Evolutionary conservation across 2,113 vertebrate species (phyloP).

Genomic region (Struthio camelus): DNA sequence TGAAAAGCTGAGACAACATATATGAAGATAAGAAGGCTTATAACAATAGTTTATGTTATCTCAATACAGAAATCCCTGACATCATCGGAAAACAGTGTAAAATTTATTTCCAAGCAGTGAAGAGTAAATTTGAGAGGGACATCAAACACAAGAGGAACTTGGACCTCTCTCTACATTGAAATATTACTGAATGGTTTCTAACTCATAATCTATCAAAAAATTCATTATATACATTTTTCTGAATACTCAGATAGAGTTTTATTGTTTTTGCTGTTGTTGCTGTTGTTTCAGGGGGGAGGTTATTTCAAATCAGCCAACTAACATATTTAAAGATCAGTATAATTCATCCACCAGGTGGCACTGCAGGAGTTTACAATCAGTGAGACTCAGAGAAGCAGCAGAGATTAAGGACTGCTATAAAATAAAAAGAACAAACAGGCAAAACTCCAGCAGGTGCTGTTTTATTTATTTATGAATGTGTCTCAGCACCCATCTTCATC

Average conservation of each 20-base stretch:
- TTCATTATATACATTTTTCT: not conserved
- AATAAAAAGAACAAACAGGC: not conserved
- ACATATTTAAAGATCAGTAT: not conserved
- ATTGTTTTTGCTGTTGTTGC: not conserved
- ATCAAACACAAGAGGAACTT: not conserved
- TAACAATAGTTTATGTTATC: not conserved
- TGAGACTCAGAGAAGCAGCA: rapidly evolving
- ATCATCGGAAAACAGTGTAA: not conserved
- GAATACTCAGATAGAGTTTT: not conserved
- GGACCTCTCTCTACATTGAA: not conserved
- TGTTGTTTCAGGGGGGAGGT: not conserved
- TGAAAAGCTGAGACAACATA: not conserved
- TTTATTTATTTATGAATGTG: not conserved
- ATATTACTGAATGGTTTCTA: not conserved
- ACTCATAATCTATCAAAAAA: not conserved
- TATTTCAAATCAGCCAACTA: not conserved
- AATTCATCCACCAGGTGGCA: constrained; percentile 58
- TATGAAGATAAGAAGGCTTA: not conserved
- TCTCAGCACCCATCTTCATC: not conserved
- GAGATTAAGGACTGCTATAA: not conserved
- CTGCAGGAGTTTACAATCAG: constrained; percentile 29
- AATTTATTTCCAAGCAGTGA: not conserved
- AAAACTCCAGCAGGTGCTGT: not conserved
- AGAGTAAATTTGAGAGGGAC: not conserved
- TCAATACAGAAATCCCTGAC: not conserved